Base-by-base conservation (phyloP, 2,797 vertebrate genomes). In the Brachyrhaphis roseni region DNA sequence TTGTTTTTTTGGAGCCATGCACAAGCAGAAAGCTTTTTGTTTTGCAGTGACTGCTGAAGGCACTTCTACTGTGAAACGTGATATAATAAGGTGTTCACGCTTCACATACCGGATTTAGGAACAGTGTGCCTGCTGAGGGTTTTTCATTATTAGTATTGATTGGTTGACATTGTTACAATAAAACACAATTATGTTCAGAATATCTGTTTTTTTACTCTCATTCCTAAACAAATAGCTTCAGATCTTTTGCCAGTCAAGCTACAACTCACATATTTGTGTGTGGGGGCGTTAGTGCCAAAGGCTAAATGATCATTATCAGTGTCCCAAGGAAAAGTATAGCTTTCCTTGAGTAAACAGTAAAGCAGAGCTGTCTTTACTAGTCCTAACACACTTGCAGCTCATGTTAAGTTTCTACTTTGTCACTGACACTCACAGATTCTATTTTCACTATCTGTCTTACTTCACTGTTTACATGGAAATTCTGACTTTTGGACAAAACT, bases 361-460 rank as follows among this genome's bases (percentile, higher is more conserved):
- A 72, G 13, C 20, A 74, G 51, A 70, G 31, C 70, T 72, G 28
- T 71, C 78, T 82, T 31, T 41, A 41, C 78, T 81, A 76, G 76
- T 13, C 36, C 43, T 51, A 59, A 79, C 77, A 10, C 31, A 68
- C 34, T 83, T 77, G 64, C 82, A 53, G 62, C 59, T 28, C 49
- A n/a, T 78, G 77, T 81, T 85, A 87, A 78, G 78, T 45, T 79
- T 86, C 86, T 84, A 82, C 79, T 88, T 78, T 70, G 20, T 43
- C 66, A 70, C 31, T 8, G 16, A 66, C 31, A 71, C 16, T 39
- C 59, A 81, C 75, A 82, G 78, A 80, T 72, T 78, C 75, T 72
- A 79, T 89, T 86, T 78, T 72, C 77, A 55, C 59, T 79, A 28
- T 51, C 66, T 5, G 6, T 57, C 57, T 76, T 57, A 45, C 41